Base-by-base conservation (phyloP, 2,888 invertebrate genomes). In the Amiota communis region DNA sequence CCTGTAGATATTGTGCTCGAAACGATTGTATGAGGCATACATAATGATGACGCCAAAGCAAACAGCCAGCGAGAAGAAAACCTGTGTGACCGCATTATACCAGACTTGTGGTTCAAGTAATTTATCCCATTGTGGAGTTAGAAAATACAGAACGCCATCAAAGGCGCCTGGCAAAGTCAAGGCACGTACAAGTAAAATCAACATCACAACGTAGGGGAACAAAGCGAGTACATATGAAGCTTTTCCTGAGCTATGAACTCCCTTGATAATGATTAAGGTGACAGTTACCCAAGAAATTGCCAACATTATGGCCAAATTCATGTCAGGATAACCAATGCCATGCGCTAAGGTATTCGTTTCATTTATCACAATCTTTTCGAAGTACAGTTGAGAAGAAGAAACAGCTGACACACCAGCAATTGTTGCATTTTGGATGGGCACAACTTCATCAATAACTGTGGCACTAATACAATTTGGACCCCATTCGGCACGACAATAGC, bases 181-280 rank as follows among this genome's bases (percentile, higher is more conserved):
- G 1, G 93, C 91, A 71, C 92, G 89, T 70, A 92, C 88, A 20
- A 93, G 88, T 70, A 93, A 87, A 46, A 91, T 89, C 36, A 92
- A 80, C 85, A 93, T 90, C 63, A 93, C 90, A 49, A 91, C 82
- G 80, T 92, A 92, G 0, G 93, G 93, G 83, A 93, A 93, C 15
- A 93, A 87, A 0, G 94, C 93, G 8, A 93, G 91, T 78, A 94
- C 92, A 85, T 94, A 94, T 0, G 94, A 92, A 0, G 91, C 92
- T 82, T 92, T 92, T n/a, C 92, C 92, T 0, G 92, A 90, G 78
- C 91, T 92, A 79, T 91, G 90, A 1, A 92, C 91, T 1, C 92
- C 92, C 69, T 91, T 90, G 1, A 90, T 88, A 11, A 92, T 86
- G 47, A 92, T 90, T 0, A 89, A 81, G 68, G 90, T 90, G 15